Percentiles rank a stretch among this genome's conserved stretches.
Evolutionary conservation across 1,140 invertebrate genomes (phyloP).

Genomic region (Trichonephila inaurata): DNA sequence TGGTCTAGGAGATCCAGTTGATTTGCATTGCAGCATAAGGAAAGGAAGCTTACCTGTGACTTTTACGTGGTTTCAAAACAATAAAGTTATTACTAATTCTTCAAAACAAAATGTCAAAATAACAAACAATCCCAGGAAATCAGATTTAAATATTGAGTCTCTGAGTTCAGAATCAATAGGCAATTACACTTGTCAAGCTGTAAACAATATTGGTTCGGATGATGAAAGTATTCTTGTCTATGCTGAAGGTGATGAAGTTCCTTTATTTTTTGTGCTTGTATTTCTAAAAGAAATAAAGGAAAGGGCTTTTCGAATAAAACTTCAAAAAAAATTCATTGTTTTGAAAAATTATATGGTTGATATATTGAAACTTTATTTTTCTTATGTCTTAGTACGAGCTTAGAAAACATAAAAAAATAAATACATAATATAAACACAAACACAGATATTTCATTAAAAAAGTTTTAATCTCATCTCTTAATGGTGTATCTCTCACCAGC

Average conservation of each 20-base stretch:
- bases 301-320: too few species aligned
- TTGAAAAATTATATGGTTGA: too few species aligned
- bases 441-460: too few species aligned
- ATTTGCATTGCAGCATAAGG: conserved; percentile 59
- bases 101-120: conserved; percentile 45
- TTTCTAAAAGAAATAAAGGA: too few species aligned
- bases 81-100: conserved; percentile 11
- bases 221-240: conserved; percentile 52
- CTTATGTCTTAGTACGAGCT: too few species aligned
- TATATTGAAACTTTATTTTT: too few species aligned
- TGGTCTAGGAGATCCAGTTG: conserved; percentile 53
- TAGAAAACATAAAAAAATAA: too few species aligned
- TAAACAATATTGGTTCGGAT: conserved; percentile 42
- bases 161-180: conserved; percentile 41
- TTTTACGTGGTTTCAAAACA: conserved; percentile 67
- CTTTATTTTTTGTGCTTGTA: too few species aligned
- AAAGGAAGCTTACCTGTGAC: conserved; percentile 58
- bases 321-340: too few species aligned
- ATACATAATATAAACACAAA: too few species aligned
- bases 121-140: neutral
- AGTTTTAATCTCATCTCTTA: too few species aligned
- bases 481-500: too few species aligned
- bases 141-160: conserved; percentile 5
- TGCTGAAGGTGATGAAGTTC: conserved; percentile 60
- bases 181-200: conserved; percentile 67